These are phyloP conservation scores for Pterocles gutturalis DNA, from an alignment of 2,113 vertebrate genomes.

Conservation along the genomic window DNA sequence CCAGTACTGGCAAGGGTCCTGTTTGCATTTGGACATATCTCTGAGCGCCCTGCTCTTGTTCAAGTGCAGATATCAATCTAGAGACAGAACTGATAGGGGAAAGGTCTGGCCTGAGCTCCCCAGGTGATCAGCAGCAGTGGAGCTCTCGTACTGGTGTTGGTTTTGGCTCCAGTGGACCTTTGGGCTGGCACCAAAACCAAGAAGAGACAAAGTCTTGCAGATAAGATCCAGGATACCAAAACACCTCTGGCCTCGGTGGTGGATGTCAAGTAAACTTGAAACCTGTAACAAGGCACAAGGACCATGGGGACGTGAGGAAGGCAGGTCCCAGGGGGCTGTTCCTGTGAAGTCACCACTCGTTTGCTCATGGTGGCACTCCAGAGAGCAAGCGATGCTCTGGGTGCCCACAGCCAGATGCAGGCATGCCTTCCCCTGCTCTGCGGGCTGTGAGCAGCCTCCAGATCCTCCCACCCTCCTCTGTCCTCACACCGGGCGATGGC, in stretches of 20 bases:
- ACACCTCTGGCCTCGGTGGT: neutral
- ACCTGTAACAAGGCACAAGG: neutral
- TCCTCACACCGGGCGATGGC: neutral
- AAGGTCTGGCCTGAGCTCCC: neutral
- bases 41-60: neutral
- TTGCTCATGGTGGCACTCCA: rapidly evolving
- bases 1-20: neutral
- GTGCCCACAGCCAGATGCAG: neutral
- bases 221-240: neutral
- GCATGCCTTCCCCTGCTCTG: neutral
- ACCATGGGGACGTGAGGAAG: rapidly evolving
- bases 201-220: neutral
- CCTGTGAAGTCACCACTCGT: rapidly evolving
- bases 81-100: neutral
- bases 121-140: neutral
- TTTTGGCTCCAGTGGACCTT: neutral
- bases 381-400: neutral
- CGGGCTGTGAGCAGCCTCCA: neutral
- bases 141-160: neutral
- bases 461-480: neutral
- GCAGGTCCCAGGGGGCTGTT: rapidly evolving
- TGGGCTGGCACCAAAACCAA: neutral
- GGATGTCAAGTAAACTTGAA: neutral
- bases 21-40: neutral
- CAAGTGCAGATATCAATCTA: neutral